Percentiles rank a stretch among this genome's conserved stretches.
These are phyloP conservation scores for Micrasema longulum DNA, from an alignment of 1,140 invertebrate species.

Conservation along the genomic window DNA sequence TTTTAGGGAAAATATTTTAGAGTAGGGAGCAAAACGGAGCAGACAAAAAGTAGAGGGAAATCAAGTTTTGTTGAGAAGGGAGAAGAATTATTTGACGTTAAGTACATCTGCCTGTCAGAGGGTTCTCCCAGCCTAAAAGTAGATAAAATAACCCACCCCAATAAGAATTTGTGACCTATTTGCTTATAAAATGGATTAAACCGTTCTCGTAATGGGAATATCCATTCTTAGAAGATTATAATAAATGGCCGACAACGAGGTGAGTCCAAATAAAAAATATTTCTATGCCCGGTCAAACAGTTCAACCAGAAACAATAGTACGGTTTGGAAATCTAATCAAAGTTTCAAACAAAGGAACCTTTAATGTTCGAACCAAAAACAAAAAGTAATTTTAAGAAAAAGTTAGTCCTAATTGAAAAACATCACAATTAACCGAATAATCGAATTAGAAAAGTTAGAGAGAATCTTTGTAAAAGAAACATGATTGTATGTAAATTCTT, in stretches of 20 bases:
- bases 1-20: too few species aligned
- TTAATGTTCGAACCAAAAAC: conserved; percentile 28
- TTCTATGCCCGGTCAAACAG: too few species aligned
- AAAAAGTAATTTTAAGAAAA: too few species aligned
- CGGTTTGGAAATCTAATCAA: conserved; percentile 26
- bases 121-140: background rate
- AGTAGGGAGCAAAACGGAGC: background rate
- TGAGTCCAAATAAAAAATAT: background rate
- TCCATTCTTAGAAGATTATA: background rate
- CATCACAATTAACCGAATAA: too few species aligned
- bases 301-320: conserved; percentile 2
- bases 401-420: too few species aligned
- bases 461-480: too few species aligned
- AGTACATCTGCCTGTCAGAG: conserved; percentile 41
- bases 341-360: conserved; percentile 24
- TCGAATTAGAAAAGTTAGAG: too few species aligned
- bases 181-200: conserved; percentile 26
- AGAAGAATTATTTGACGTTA: conserved; percentile 41
- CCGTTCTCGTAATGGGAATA: too few species aligned
- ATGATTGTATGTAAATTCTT: too few species aligned
- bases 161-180: conserved; percentile 50
- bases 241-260: background rate
- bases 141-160: conserved; percentile 50
- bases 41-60: conserved; percentile 18
- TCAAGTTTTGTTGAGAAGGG: conserved; percentile 31